A percentile compares a stretch with the other conserved stretches of the same genome.
Conservation (phyloP, 2,797 vertebrate species). For the Potorous gilbertii region DNA sequence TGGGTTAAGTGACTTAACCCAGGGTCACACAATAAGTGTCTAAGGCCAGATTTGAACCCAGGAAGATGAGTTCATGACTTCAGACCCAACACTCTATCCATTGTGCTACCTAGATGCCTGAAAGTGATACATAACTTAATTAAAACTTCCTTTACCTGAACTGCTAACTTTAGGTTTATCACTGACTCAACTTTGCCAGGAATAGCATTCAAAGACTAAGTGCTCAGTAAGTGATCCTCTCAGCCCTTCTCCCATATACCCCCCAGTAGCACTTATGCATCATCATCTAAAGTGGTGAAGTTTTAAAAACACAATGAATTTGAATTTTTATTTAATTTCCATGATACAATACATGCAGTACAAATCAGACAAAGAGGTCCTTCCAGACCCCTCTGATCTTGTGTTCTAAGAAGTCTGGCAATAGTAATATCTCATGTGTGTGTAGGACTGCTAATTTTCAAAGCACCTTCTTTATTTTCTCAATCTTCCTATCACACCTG, state of each 20-base stretch:
- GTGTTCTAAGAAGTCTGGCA: accelerated
- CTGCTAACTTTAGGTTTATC: not conserved
- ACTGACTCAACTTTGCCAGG: not conserved
- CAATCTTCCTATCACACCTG: not conserved
- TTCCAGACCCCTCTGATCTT: not conserved
- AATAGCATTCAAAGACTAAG: not conserved
- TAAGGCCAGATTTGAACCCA: not conserved
- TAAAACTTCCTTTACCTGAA: not conserved
- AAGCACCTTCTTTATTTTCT: not conserved
- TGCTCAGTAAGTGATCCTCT: not conserved
- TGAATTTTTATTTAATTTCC: conserved; percentile 63
- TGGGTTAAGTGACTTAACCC: not conserved
- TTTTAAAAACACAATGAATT: not conserved
- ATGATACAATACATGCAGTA: not conserved
- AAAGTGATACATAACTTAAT: not conserved
- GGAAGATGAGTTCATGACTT: not conserved
- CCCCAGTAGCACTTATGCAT: not conserved
- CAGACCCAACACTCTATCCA: not conserved
- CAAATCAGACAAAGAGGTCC: not conserved
- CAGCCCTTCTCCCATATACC: not conserved
- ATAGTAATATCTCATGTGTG: accelerated
- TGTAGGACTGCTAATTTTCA: accelerated
- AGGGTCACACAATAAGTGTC: not conserved
- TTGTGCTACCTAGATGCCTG: not conserved
- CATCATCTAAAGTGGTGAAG: not conserved